Evolutionary conservation across 2,113 vertebrate species (phyloP).

Genomic region (Cynoglossus semilaevis): DNA sequence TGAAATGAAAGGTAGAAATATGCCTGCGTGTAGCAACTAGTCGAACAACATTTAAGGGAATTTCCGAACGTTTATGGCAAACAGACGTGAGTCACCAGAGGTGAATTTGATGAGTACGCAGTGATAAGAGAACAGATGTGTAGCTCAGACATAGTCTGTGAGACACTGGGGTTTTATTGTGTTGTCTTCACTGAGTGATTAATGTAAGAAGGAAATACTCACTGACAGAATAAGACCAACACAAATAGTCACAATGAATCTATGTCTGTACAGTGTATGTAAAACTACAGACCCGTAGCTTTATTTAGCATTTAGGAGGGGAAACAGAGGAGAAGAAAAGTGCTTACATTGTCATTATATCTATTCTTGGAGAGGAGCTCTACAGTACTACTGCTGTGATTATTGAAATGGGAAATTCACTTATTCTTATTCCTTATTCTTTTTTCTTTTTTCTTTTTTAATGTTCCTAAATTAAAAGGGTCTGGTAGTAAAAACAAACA

Average conservation of each 20-base stretch:
- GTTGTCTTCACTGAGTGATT: not conserved
- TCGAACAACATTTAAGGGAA: slow-evolving; percentile 41
- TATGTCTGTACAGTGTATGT: not conserved
- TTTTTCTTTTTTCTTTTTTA: no score
- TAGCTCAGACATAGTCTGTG: not conserved
- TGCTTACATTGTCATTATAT: not conserved
- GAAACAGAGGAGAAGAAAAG: not conserved
- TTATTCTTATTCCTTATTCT: no score
- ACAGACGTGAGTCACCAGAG: slow-evolving; percentile 58
- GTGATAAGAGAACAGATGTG: slow-evolving; percentile 49
- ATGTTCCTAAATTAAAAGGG: no score
- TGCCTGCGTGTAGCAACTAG: slow-evolving; percentile 49
- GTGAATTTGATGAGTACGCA: slow-evolving; percentile 28
- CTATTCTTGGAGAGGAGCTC: no score
- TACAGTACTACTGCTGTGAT: no score
- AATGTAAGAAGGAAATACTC: slow-evolving; percentile 1
- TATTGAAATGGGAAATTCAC: no score
- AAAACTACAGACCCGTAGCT: not conserved
- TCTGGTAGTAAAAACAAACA: no score
- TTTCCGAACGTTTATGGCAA: slow-evolving; percentile 57
- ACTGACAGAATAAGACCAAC: not conserved
- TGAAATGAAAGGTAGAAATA: slow-evolving; percentile 2
- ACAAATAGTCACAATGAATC: no score
- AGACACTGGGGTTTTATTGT: slow-evolving; percentile 1
- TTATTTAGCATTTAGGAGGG: not conserved